A percentile compares a stretch with the other conserved stretches of the same genome.
Conservation (phyloP, 2,797 vertebrate species). For the Rhinatrema bivittatum region DNA sequence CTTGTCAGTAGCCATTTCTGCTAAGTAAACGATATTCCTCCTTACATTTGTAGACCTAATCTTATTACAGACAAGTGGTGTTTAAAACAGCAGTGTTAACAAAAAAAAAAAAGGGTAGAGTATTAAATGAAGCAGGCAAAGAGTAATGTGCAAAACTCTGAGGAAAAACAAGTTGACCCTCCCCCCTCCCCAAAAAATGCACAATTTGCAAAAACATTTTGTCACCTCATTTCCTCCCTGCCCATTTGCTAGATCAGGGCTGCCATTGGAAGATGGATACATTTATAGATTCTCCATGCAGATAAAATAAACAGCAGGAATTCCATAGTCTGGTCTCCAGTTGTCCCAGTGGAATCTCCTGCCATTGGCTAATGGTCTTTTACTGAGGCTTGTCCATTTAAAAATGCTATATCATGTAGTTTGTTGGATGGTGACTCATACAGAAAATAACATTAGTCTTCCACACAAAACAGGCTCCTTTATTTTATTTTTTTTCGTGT, state of each 20-base stretch:
- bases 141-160: too few species aligned
- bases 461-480: slow-evolving; percentile 27
- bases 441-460: slow-evolving; percentile 38
- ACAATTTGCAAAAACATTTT: slow-evolving; percentile 14
- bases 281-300: slow-evolving; percentile 58
- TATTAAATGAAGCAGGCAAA: slow-evolving; percentile 7
- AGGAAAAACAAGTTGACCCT: slow-evolving; percentile 19
- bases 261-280: slow-evolving; percentile 51
- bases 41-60: slow-evolving; percentile 36
- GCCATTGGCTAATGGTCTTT: slow-evolving; percentile 44
- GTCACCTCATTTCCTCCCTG: slow-evolving; percentile 45
- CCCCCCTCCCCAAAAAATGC: slow-evolving; percentile 34
- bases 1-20: too few species aligned
- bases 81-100: slow-evolving; percentile 20
- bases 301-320: slow-evolving; percentile 53
- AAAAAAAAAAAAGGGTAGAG: slow-evolving; percentile 41
- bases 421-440: too few species aligned
- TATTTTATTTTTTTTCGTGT: slow-evolving; percentile 27
- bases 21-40: slow-evolving; percentile 36
- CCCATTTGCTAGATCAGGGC: slow-evolving; percentile 31
- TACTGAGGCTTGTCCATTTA: slow-evolving; percentile 40
- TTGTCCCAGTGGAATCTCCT: slow-evolving; percentile 43
- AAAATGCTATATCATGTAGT: slow-evolving; percentile 39
- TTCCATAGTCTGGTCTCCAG: slow-evolving; percentile 44
- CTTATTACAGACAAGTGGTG: slow-evolving; percentile 35